Conservation (phyloP, 2,797 vertebrate species). For the Myotis myotis region DNA sequence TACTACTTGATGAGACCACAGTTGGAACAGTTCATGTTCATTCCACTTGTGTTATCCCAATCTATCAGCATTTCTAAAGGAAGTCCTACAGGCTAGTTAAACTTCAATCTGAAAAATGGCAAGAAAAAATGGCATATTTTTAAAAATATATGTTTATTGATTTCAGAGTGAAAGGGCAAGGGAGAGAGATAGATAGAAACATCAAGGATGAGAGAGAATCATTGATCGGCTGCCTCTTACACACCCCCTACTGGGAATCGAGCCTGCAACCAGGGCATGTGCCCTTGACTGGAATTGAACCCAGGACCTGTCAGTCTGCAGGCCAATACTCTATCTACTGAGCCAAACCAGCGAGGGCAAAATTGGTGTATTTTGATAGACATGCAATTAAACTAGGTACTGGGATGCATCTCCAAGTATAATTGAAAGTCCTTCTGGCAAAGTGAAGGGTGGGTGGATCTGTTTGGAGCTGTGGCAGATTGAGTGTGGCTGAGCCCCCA, state of each 20-base stretch:
- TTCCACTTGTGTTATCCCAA: not conserved
- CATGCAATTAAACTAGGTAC: not conserved
- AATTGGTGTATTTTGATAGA: not conserved
- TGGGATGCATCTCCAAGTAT: not conserved
- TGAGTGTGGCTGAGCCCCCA: not conserved
- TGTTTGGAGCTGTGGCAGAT: not conserved
- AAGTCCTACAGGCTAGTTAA: not conserved
- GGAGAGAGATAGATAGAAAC: too few species aligned
- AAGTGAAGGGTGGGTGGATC: rapidly evolving
- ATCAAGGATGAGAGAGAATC: too few species aligned
- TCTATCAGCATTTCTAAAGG: not conserved
- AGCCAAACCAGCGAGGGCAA: too few species aligned
- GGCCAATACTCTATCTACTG: too few species aligned
- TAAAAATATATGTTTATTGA: too few species aligned
- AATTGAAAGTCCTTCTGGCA: not conserved
- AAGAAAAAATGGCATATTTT: not conserved
- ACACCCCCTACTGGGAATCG: too few species aligned
- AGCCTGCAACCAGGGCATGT: too few species aligned
- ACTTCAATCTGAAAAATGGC: not conserved
- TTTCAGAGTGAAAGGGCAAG: too few species aligned
- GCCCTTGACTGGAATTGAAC: too few species aligned
- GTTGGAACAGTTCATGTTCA: not conserved
- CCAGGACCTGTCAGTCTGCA: too few species aligned
- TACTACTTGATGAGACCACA: not conserved
- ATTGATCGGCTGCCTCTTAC: too few species aligned